Base-by-base conservation (phyloP, 1,140 invertebrate species). In the Diachasma alloeum region DNA sequence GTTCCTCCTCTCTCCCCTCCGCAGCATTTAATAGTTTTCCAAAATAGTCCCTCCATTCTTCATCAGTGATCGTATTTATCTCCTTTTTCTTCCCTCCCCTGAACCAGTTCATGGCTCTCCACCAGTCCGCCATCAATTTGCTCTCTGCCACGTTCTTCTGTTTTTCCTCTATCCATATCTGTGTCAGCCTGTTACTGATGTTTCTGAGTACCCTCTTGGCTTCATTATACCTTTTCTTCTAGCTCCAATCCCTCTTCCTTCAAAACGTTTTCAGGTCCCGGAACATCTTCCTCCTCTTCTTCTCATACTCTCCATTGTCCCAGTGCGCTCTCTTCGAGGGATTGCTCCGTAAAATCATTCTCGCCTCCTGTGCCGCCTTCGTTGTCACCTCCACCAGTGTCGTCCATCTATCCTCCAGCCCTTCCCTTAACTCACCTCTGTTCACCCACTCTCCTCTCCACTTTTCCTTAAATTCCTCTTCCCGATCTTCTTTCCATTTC, bases 1-100 rank as follows among this genome's bases (percentile, higher is more conserved):
- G 22, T n/a, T 72, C 26, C 8, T 24, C 19, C 37, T 19, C 44
- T 15, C 37, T 22, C 3, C 19, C 44, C n/a, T n/a, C n/a, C n/a
- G n/a, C n/a, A n/a, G n/a, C n/a, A n/a, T n/a, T n/a, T n/a, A 48
- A 15, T 5, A 48, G 44, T 3, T 48, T 48, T 13, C 10, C 3
- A 39, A 77, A 77, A 11, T 77, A 70, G 0, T 46, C n/a, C 19
- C 46, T 24, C 69, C 69, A 77, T 24, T 72, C n/a, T 24, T 77
- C 70, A 39, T 67, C 48, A 3, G 8, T 48, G n/a, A 72, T 70
- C n/a, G n/a, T n/a, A n/a, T 42, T 42, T 13, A n/a, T 53, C 22
- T 24, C 22, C 56, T 22, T 24, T 24, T 17, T 63, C 24, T 63
- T 22, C 56, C 17, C 46, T 0, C 9, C 19, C 36, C 44, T 59